These are phyloP conservation scores for Grammomys surdaster DNA, from an alignment of 2,113 vertebrate genomes.

Conservation along the genomic window DNA sequence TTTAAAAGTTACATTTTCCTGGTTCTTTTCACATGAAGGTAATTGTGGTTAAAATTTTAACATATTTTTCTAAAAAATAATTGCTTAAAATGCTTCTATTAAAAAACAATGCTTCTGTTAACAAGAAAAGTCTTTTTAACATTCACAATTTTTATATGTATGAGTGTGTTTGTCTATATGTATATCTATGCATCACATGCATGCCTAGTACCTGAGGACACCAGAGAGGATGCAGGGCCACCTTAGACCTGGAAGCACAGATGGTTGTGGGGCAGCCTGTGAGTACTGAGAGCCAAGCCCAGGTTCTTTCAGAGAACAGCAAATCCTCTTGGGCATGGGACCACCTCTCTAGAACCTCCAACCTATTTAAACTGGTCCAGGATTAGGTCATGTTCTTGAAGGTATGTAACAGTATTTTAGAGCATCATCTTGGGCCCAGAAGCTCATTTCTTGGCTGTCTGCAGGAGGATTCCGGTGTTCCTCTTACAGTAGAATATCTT, in stretches of 20 bases:
- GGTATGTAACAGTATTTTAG: background rate
- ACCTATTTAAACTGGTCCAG: background rate
- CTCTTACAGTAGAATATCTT: background rate
- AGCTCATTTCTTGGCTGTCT: conserved; percentile 7
- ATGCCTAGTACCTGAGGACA: background rate
- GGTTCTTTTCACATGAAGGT: conserved; percentile 44
- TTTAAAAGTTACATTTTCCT: conserved; percentile 1
- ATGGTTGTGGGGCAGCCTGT: background rate
- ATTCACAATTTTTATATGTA: background rate
- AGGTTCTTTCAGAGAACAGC: background rate
- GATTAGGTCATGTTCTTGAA: background rate
- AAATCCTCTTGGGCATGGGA: background rate
- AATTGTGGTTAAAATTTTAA: conserved; percentile 35
- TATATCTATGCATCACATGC: background rate
- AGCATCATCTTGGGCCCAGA: background rate
- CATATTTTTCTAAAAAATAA: conserved; percentile 29
- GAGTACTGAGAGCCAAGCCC: background rate
- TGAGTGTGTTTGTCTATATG: background rate
- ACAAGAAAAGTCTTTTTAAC: background rate
- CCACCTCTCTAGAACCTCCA: background rate
- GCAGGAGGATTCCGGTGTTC: background rate
- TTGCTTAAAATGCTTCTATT: background rate
- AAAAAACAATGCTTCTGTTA: background rate
- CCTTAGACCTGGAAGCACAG: background rate
- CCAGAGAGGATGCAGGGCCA: background rate